phyloP scores from a whole-genome alignment of 2,113 vertebrate species.

The Strigops habroptila region DNA sequence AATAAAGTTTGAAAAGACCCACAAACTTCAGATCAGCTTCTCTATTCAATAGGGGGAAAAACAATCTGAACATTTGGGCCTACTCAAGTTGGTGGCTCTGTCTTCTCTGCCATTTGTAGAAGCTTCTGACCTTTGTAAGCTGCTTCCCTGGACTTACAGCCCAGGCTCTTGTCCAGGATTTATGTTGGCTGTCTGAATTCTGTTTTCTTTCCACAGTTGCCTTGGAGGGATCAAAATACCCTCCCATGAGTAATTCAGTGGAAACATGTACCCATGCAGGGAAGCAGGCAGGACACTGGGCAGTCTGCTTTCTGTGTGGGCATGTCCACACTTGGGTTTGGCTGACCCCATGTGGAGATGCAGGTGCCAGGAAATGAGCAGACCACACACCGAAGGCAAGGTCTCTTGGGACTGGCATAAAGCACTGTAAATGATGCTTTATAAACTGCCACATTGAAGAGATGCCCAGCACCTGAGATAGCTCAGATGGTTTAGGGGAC shows the following conservation, averaged over 20 bases:
- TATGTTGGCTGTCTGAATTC: not conserved
- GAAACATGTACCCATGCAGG: not conserved
- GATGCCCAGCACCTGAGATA: not conserved
- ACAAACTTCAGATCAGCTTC: not conserved
- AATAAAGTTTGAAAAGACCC: not conserved
- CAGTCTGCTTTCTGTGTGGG: not conserved
- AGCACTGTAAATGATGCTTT: not conserved
- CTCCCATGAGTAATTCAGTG: not conserved
- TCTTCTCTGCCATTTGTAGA: not conserved
- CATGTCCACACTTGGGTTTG: not conserved
- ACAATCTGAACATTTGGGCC: accelerated
- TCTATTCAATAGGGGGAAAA: not conserved
- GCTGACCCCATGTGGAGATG: accelerated
- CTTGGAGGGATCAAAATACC: not conserved
- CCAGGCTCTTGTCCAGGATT: not conserved
- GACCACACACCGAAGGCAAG: accelerated
- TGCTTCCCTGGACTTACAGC: not conserved
- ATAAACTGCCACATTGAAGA: not conserved
- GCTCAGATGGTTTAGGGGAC: not conserved
- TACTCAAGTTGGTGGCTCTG: not conserved
- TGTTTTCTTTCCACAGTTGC: not conserved
- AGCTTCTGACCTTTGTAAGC: not conserved
- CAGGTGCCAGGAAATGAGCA: not conserved
- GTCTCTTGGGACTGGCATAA: not conserved
- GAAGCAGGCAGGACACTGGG: not conserved